Percentiles rank a stretch among this genome's conserved stretches.
phyloP scores from a whole-genome alignment of 2,888 invertebrate genomes.

The Idaea biselata region DNA sequence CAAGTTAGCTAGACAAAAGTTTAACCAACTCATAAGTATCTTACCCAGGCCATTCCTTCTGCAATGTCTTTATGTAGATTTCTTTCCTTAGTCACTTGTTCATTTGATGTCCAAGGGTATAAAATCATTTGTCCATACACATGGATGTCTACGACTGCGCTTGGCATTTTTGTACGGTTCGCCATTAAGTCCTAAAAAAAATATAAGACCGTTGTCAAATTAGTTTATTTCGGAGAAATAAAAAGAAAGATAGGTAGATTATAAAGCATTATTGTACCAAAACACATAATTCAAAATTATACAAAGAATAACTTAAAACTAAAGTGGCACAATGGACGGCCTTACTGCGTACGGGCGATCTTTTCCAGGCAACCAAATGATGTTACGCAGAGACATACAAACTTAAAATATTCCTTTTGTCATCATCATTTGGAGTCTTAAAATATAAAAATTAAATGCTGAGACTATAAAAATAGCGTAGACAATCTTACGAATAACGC shows the following conservation, averaged over 20 bases:
- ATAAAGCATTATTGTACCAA: too few species aligned
- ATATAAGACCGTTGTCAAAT: background rate
- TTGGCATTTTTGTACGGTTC: slow-evolving; percentile 22
- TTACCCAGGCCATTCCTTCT: slow-evolving; percentile 35
- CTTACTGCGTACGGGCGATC: too few species aligned
- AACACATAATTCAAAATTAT: too few species aligned
- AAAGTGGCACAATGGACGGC: too few species aligned
- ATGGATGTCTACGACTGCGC: slow-evolving; percentile 42
- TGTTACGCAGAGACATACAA: too few species aligned
- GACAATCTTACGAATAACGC: slow-evolving; percentile 63
- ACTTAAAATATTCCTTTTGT: too few species aligned
- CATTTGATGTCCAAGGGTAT: slow-evolving; percentile 41
- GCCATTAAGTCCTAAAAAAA: slow-evolving; percentile 31
- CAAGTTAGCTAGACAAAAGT: background rate
- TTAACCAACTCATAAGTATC: background rate
- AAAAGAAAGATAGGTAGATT: too few species aligned
- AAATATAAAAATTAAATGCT: too few species aligned
- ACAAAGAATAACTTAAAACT: too few species aligned
- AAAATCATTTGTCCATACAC: slow-evolving; percentile 43
- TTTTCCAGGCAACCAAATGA: too few species aligned
- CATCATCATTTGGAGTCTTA: too few species aligned
- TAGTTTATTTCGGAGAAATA: too few species aligned
- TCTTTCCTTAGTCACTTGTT: slow-evolving; percentile 21
- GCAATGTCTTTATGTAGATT: slow-evolving; percentile 27
- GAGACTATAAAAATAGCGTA: background rate